Conservation (phyloP, 2,113 vertebrate species). For the Toxotes chatareus region DNA sequence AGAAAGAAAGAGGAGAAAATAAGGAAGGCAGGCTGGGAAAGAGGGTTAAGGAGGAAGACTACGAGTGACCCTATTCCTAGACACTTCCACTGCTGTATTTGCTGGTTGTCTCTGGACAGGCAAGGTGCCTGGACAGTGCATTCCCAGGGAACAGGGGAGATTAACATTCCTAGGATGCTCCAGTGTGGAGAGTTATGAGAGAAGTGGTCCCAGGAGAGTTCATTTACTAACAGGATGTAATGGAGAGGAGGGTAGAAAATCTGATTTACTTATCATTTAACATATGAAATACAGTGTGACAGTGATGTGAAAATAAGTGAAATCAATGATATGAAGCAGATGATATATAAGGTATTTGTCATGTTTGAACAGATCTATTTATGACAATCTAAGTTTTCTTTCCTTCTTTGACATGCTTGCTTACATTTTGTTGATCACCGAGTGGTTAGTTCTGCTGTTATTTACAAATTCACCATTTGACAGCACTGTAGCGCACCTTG, state of each 20-base stretch:
- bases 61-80: constrained; percentile 61
- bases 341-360: not conserved
- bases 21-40: constrained; percentile 5
- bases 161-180: constrained; percentile 78
- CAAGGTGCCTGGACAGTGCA: constrained; percentile 61
- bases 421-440: not conserved
- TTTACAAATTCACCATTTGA: not conserved
- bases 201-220: constrained; percentile 31
- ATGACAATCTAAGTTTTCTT: not conserved
- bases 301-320: constrained; percentile 11
- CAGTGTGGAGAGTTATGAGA: constrained; percentile 51
- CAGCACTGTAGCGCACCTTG: not conserved
- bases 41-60: constrained; percentile 38
- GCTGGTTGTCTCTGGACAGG: constrained; percentile 53
- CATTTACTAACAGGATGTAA: constrained; percentile 57
- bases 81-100: constrained; percentile 63
- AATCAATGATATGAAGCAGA: not conserved
- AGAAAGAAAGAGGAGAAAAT: constrained; percentile 2
- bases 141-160: constrained; percentile 68
- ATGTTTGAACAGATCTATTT: not conserved
- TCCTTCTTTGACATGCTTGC: not conserved
- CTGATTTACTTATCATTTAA: constrained; percentile 24
- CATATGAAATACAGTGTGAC: constrained; percentile 25
- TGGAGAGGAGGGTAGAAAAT: constrained; percentile 26
- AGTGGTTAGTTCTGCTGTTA: constrained; percentile 3